A percentile compares a stretch with the other conserved stretches of the same genome.
Conservation (phyloP, 2,888 invertebrate genomes). For the Epicampocera succincta region DNA sequence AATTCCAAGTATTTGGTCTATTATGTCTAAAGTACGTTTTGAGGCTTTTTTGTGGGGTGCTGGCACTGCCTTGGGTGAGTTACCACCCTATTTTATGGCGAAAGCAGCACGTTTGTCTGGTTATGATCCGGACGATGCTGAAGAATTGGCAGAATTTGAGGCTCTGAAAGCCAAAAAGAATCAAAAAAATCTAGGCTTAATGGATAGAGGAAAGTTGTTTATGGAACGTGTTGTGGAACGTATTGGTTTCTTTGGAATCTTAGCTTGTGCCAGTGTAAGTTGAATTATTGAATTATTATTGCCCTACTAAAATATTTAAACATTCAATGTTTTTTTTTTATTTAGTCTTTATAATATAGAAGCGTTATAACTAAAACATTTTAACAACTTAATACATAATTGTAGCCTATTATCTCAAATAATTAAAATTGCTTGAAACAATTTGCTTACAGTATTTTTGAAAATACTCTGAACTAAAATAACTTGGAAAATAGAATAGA, state of each 20-base stretch:
- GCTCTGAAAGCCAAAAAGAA: slow-evolving; percentile 86
- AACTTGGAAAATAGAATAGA: too few relatives aligned
- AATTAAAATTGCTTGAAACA: too few relatives aligned
- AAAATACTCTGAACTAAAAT: too few relatives aligned
- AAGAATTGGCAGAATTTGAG: slow-evolving; percentile 89
- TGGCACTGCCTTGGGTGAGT: slow-evolving; percentile 98
- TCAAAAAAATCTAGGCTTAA: slow-evolving; percentile 84
- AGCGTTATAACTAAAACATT: too few relatives aligned
- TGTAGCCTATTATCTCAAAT: too few relatives aligned
- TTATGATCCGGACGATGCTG: slow-evolving; percentile 85
- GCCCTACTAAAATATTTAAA: background rate
- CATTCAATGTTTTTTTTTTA: background rate
- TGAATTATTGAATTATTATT: background rate
- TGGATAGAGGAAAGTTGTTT: slow-evolving; percentile 91
- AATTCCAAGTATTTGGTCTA: slow-evolving; percentile 92
- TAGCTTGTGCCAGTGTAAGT: slow-evolving; percentile 96
- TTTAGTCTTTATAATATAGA: too few relatives aligned
- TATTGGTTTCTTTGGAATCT: slow-evolving; percentile 97
- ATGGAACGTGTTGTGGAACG: slow-evolving; percentile 95
- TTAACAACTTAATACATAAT: too few relatives aligned
- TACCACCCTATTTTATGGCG: slow-evolving; percentile 99
- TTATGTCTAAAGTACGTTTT: slow-evolving; percentile 96
- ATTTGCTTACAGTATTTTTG: too few relatives aligned
- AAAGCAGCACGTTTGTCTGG: slow-evolving; percentile 90
- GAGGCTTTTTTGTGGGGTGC: slow-evolving; percentile 99